Evolutionary conservation across 2,113 vertebrate genomes (phyloP), one percentile per base, ranked within the genome.

Genomic region (Lota lota): DNA sequence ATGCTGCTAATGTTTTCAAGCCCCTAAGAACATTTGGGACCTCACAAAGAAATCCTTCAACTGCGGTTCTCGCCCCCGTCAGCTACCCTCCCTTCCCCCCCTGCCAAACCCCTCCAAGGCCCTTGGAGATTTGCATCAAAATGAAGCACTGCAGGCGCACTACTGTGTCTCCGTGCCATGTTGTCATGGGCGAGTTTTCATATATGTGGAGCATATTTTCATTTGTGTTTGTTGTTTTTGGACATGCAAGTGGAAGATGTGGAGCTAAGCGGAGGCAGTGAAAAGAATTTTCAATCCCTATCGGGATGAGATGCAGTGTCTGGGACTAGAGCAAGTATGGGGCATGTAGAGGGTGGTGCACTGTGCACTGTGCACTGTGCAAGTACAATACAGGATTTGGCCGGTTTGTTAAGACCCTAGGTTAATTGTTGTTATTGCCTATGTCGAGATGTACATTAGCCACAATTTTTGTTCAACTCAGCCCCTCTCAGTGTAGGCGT

Each of bases 31-130:
- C 85, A 77, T 84, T 82, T 78, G 72, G 71, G 74, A 69, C 84
- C 77, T 76, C 82, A 89, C 84, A 89, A 91, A 88, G 81, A 88
- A 86, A 85, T 65, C 79, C 82, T 79, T 85, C 74, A 83, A 79
- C 81, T 81, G 73, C 61, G 40, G 8, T 47, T 10, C 62, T 71
- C 70, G 63, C 64, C 66, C 60, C 69, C 17, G 10, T 33, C 28
- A 33, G 28, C 28, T 33, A 33, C 74, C 73, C 74, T 20, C 40
- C 47, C n/a, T 28, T 66, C 22, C 63, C 16, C 53, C 21, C 59
- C 21, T 15, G 4, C 21, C 10, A 61, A 10, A 76, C 81, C 63
- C 63, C 63, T 67, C 61, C 69, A 71, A 64, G 63, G 51, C 76
- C 66, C 63, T 70, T 79, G 68, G 77, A 70, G 79, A 89, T 90